A percentile compares a stretch with the other conserved stretches of the same genome.
phyloP scores from a whole-genome alignment of 2,797 vertebrate species.

The Spondyliosoma cantharus region DNA sequence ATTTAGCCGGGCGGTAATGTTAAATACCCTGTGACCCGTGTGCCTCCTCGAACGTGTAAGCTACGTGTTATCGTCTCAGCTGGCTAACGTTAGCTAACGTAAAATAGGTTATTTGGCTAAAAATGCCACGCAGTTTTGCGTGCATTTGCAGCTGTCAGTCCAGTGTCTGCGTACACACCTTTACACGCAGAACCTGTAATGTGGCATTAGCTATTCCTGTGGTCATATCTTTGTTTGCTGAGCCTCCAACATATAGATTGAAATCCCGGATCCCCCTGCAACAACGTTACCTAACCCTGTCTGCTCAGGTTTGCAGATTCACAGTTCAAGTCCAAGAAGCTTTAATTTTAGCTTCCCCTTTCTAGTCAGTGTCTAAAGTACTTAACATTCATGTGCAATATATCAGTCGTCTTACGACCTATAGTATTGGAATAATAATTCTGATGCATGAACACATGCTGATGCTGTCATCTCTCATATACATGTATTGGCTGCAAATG shows the following conservation, averaged over 20 bases:
- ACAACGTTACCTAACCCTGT: neutral
- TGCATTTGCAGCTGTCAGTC: conserved; percentile 5
- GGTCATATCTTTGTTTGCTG: neutral
- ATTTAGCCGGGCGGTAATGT: conserved; percentile 37
- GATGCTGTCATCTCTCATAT: neutral
- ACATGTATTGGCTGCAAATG: neutral
- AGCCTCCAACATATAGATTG: neutral
- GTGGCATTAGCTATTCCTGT: neutral
- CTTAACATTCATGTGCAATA: neutral
- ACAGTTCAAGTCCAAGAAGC: neutral
- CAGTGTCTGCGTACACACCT: neutral
- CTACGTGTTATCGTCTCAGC: neutral
- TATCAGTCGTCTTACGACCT: neutral
- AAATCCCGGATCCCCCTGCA: neutral
- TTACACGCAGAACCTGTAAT: neutral
- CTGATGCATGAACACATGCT: neutral
- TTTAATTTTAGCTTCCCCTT: neutral
- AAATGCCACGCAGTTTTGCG: neutral
- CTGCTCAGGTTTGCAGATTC: neutral
- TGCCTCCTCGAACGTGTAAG: neutral
- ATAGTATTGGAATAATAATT: no score
- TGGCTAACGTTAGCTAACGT: conserved; percentile 4
- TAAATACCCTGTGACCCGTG: conserved; percentile 37
- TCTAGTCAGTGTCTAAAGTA: no score
- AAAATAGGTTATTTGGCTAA: neutral